Evolutionary conservation across 2,888 invertebrate species (phyloP), one percentile per base, ranked within the genome.

Genomic region (Perizoma affinitatum): DNA sequence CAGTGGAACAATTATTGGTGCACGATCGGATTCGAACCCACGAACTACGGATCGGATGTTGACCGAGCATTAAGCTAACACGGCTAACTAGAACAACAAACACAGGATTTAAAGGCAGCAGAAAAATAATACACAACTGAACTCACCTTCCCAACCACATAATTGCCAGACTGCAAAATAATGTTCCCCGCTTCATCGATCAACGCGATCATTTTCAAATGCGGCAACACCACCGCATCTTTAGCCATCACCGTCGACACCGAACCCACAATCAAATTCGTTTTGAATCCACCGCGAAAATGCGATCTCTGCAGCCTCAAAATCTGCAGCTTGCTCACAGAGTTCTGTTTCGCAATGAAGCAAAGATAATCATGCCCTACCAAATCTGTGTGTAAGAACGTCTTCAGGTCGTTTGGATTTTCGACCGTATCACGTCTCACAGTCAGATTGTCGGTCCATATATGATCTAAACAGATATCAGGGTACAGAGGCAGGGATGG

Each of bases 321-420:
- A 65, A 96, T 94, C 77, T 95, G 94, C 5, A 97, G 86, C 73
- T 95, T 95, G 45, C 84, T 86, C 0, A 83, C 78, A 4, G 84
- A 80, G 5, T 70, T 78, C 0, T 82, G 78, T 68, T 93, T 94
- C 54, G 94, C 92, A 63, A 93, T 92, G 79, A 96, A 98, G 77
- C 98, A 97, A 8, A 98, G 84, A 78, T 96, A 98, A 68, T 94
- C 95, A 80, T 98, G 97, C 0, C 96, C 97, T 42, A 97, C 95
- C 53, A 98, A 88, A 88, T 98, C 98, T n/a, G 94, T 95, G 53
- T 96, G 96, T 35, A 98, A 84, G 74, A 98, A 98, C 0, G 96
- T 96, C 75, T 96, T 96, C 9, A 76, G 77, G 61, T 90, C 87
- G 4, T 73, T 83, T 0, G 76, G 58, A 42, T 67, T 79, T 63